Evolutionary conservation across 2,888 invertebrate genomes (phyloP), one percentile per base, ranked within the genome.

Genomic region (Synanthedon formicaeformis): DNA sequence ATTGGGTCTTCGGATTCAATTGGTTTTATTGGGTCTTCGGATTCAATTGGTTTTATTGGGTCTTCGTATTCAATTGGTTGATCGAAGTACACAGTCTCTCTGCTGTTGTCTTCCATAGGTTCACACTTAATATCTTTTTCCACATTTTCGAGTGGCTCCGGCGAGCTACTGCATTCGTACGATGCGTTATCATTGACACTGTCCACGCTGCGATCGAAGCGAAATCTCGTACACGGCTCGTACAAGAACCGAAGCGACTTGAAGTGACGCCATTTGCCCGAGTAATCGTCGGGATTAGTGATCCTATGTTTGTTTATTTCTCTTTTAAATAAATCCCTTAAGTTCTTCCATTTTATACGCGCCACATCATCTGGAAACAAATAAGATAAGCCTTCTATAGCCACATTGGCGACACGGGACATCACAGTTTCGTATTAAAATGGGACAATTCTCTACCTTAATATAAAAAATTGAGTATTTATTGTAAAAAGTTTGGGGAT

Each of bases 301-400:
- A 58, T 45, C 2, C 59, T 57, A 34, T 51, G 54, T 52, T 63
- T 70, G 16, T 61, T 71, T 1, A 64, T 23, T 55, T 76, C 71
- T 41, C 66, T 67, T 45, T 64, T 69, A 56, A 69, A 79, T 3
- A 69, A 52, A 53, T 78, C 76, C 4, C 76, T 63, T 1, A 79
- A 60, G 50, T 68, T 74, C 56, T 77, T 79, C 80, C 80, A 80
- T 63, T 78, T 81, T 0, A 60, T 55, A 49, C 65, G 62, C 2
- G 74, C 51, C 12, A 67, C 50, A 3, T 64, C 59, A 51, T 69
- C 78, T 79, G 73, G 51, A 66, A 70, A 12, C 8, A 5, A 45
- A 16, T n/a, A n/a, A n/a, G n/a, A n/a, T n/a, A n/a, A n/a, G n/a
- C n/a, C n/a, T n/a, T n/a, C n/a, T n/a, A n/a, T n/a, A n/a, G n/a